Conservation (phyloP, 2,888 invertebrate species). For the Zeuzera pyrina region DNA sequence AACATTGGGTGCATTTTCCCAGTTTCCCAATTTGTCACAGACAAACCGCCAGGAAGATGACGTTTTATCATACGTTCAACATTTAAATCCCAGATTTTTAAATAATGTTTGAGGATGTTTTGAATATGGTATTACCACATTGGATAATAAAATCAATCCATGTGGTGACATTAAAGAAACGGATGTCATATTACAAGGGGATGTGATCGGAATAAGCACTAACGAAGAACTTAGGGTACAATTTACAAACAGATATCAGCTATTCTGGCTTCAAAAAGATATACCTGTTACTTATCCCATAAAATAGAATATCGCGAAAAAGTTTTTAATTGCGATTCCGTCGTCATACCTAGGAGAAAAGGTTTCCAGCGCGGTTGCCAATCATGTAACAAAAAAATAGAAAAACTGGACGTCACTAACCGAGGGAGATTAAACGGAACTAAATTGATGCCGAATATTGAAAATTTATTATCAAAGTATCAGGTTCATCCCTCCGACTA, state of each 20-base stretch:
- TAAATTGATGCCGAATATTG: too few relatives aligned
- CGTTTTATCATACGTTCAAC: slow-evolving; percentile 13
- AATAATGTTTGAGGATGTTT: slow-evolving; percentile 13
- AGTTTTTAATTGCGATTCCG: too few relatives aligned
- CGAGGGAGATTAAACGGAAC: slow-evolving; percentile 8
- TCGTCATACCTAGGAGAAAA: neutral
- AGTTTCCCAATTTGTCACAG: slow-evolving; percentile 19
- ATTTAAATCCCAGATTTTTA: slow-evolving; percentile 15
- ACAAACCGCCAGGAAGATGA: slow-evolving; percentile 13
- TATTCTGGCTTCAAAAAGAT: slow-evolving; percentile 8
- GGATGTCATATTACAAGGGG: slow-evolving; percentile 10
- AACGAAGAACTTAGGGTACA: slow-evolving; percentile 9
- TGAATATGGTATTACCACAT: slow-evolving; percentile 12
- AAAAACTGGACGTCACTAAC: slow-evolving; percentile 11
- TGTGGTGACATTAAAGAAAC: slow-evolving; percentile 11
- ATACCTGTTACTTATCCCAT: neutral
- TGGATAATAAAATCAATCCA: slow-evolving; percentile 14
- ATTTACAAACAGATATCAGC: slow-evolving; percentile 11
- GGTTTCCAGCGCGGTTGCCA: neutral
- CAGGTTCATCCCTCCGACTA: neutral
- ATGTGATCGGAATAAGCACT: slow-evolving; percentile 8
- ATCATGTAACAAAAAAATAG: neutral
- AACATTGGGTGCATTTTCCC: slow-evolving; percentile 24
- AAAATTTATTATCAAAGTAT: neutral
- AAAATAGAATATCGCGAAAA: neutral